phyloP scores from a whole-genome alignment of 1,140 invertebrate genomes.

The Leptinotarsa lineolata region DNA sequence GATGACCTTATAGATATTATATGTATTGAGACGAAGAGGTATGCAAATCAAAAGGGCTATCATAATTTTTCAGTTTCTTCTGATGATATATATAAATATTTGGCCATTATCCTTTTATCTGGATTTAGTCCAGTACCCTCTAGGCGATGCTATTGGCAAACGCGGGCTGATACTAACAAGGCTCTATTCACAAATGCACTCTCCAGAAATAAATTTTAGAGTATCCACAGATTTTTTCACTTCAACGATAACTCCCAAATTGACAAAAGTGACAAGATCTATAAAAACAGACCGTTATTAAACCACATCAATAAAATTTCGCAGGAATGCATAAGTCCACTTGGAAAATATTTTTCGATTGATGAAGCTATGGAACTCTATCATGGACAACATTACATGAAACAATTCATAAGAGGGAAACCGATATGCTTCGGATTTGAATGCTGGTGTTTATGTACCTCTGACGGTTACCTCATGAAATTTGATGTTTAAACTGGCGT shows the following conservation, averaged over 20 bases:
- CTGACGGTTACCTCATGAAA: conserved; percentile 30
- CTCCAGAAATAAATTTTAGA: background rate
- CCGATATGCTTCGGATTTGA: background rate
- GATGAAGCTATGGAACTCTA: conserved; percentile 12
- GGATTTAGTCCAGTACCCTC: conserved; percentile 13
- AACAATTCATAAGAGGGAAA: background rate
- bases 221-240: conserved; percentile 11
- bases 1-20: too few species aligned
- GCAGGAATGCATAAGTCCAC: background rate
- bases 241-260: background rate
- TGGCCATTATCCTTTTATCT: conserved; percentile 11
- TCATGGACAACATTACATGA: background rate
- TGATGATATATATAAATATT: conserved; percentile 9
- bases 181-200: background rate
- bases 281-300: conserved; percentile 17
- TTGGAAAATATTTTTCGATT: conserved; percentile 22
- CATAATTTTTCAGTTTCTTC: background rate
- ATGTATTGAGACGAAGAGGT: too few species aligned
- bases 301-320: conserved; percentile 16
- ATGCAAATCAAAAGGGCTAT: too few species aligned
- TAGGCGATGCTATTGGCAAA: conserved; percentile 13
- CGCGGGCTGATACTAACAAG: conserved; percentile 13
- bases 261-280: conserved; percentile 12
- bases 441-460: conserved; percentile 29
- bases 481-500: conserved; percentile 37